Base-by-base conservation (phyloP, 2,113 vertebrate species). In the Syrmaticus mikado region DNA sequence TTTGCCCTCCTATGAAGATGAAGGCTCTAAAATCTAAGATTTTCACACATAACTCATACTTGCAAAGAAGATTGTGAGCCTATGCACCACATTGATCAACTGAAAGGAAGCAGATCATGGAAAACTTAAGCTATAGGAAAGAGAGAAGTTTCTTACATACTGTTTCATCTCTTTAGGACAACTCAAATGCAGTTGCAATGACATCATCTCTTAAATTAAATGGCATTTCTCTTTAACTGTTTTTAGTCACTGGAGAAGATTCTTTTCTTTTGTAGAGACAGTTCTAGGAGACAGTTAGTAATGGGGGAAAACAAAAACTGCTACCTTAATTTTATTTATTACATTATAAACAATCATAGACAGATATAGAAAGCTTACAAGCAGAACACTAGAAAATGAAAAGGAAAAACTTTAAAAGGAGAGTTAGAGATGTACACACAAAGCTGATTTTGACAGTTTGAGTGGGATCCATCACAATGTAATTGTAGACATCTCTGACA, bases 401-500 rank as follows among this genome's bases (percentile, higher is more conserved):
- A 80, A 87, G 15, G 38, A 41, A 64, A 76, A 36, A 68, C 36
- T 83, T 93, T 68, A 77, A 73, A 78, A 13, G 76, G 36, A 83
- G 67, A 91, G 65, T 87, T 74, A 48, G 68, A 94, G 24, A n/a
- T 77, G 40, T 73, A 76, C 5, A 71, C 50, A 43, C 8, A 83
- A 83, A 88, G 68, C 76, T 95, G 81, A 93, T 88, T 94, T 92
- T 92, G 82, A 73, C 68, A 4, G 1, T 66, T 53, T 81, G 82
- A 85, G 92, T 95, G 67, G 85, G 93, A 95, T 91, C 67, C 2
- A 3, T 89, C 79, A 91, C 72, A 70, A 66, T 55, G 36, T 76
- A 92, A 87, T 89, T 94, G 95, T 91, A 96, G 67, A 50, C 12
- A 76, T 82, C 36, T 89, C 71, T 80, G 64, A 58, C 53, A 89